These are phyloP conservation scores for Anticlea derivata DNA, from an alignment of 2,888 invertebrate genomes.

Conservation along the genomic window DNA sequence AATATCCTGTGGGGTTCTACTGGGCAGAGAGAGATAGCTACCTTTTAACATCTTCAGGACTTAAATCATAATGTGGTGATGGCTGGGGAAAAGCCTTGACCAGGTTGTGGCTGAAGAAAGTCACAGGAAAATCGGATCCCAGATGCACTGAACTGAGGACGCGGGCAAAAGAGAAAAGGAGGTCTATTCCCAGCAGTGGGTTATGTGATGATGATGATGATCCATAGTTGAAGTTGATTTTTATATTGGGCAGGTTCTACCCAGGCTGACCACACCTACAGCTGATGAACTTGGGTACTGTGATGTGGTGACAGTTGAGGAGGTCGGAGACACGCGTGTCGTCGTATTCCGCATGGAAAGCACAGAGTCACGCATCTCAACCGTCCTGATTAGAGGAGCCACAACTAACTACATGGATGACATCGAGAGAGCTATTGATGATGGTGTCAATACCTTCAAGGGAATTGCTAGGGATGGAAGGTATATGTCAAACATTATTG, in stretches of 20 bases:
- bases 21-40: too few relatives aligned
- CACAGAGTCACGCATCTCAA: conserved; percentile 93
- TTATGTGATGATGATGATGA: too few relatives aligned
- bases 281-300: conserved; percentile 96
- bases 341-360: conserved; percentile 96
- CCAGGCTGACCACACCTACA: conserved; percentile 89
- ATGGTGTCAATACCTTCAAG: conserved; percentile 99
- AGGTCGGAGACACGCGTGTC: conserved; percentile 97
- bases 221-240: too few relatives aligned
- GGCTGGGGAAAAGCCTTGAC: too few relatives aligned
- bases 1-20: too few relatives aligned
- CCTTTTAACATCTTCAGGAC: too few relatives aligned
- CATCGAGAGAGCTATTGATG: conserved; percentile 98
- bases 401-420: conserved; percentile 99
- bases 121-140: too few relatives aligned
- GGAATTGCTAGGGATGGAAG: conserved; percentile 90
- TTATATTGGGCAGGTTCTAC: conserved; percentile 82
- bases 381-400: conserved; percentile 97
- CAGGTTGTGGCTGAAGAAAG: too few relatives aligned
- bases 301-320: conserved; percentile 94
- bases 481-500: conserved; percentile 49
- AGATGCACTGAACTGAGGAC: too few relatives aligned
- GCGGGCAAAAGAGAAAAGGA: too few relatives aligned
- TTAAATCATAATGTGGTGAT: too few relatives aligned
- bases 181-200: too few relatives aligned